Conservation (phyloP, 2,797 vertebrate species). For the Carapus acus region DNA sequence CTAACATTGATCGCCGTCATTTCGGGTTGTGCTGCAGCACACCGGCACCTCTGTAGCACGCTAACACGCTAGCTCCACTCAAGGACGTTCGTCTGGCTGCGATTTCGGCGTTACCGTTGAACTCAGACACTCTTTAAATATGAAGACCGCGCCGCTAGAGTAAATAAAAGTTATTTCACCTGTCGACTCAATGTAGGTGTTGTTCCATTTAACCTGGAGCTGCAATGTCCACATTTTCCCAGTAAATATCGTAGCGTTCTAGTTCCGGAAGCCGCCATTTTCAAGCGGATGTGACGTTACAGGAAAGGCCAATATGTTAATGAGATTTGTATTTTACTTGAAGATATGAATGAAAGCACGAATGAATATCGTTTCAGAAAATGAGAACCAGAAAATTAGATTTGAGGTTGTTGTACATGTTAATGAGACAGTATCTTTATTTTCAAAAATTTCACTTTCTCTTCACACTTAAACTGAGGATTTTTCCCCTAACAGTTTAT, state of each 20-base stretch:
- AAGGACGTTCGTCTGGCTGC: slow-evolving; percentile 46
- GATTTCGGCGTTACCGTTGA: rapidly evolving
- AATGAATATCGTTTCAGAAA: no score
- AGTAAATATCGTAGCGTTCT: slow-evolving; percentile 48
- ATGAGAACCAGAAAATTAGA: no score
- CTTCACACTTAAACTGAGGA: no score
- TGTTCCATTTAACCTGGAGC: slow-evolving; percentile 13
- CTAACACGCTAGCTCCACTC: slow-evolving; percentile 25
- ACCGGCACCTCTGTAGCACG: slow-evolving; percentile 6
- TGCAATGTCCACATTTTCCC: slow-evolving; percentile 49
- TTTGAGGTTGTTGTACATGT: no score
- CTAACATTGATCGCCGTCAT: no score
- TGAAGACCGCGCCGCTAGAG: rapidly evolving
- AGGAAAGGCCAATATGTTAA: neutral
- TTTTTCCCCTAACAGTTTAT: no score
- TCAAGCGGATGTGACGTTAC: slow-evolving; percentile 7
- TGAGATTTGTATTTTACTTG: no score
- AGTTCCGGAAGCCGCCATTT: slow-evolving; percentile 69
- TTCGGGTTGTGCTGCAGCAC: slow-evolving; percentile 11
- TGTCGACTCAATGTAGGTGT: slow-evolving; percentile 34
- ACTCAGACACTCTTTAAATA: rapidly evolving
- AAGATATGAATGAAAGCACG: no score
- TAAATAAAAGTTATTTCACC: slow-evolving; percentile 34
- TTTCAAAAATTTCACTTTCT: no score
- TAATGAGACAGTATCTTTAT: no score